Evolutionary conservation across 2,113 vertebrate genomes (phyloP), one percentile per base, ranked within the genome.

Genomic region (Pterocles gutturalis): DNA sequence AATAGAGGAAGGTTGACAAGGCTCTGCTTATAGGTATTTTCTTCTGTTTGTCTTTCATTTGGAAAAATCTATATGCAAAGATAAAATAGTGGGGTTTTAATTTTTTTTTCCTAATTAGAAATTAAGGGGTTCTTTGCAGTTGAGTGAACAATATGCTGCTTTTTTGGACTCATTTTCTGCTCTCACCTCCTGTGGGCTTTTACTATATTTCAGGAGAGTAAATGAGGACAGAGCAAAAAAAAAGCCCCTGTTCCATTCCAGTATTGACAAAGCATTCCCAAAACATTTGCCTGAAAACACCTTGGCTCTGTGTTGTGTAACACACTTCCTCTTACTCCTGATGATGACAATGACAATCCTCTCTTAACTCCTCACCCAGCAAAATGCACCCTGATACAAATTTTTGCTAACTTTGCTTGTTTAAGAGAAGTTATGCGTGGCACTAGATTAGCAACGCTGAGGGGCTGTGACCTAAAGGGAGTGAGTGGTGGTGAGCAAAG

Each of bases 201-300:
- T 51, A 5, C 20, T 69, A 11, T 10, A 26, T 84, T 87, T 83
- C 4, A 28, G 43, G 34, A 58, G 17, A 48, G 9, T 45, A 71
- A 65, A 79, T 58, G 48, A 67, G 29, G 10, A 46, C 13, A 46
- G 60, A 78, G 16, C 1, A 46, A 73, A 85, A n/a, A 61, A 46
- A 14, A 57, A 38, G 10, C 8, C 1, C 3, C 7, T 24, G 1
- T 3, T 61, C 36, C 8, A 9, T 80, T 72, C 45, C 2, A 5
- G 20, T 54, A 49, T 22, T 1, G 6, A 41, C 19, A 54, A 57
- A 55, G 17, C 7, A 11, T 60, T 95, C 41, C 53, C n/a, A 34
- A 77, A 86, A 66, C 3, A 22, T 24, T 81, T 61, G 7, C 46
- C 34, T 38, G 57, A 33, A 48, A 57, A 4, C 8, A 43, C 5